These are phyloP conservation scores for Pocota personata DNA, from an alignment of 2,888 invertebrate genomes.

Conservation along the genomic window DNA sequence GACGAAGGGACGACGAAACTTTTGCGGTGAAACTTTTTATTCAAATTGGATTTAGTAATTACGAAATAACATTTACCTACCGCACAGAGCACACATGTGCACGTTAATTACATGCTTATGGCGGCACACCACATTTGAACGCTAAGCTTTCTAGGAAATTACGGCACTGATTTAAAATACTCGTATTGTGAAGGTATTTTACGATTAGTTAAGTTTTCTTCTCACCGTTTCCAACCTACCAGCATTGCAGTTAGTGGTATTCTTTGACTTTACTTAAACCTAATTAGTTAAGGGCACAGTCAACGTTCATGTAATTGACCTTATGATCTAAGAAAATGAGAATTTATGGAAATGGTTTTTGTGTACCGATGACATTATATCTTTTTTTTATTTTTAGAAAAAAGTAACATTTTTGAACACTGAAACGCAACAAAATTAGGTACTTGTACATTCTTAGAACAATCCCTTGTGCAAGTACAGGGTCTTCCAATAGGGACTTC, in stretches of 20 bases:
- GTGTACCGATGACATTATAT: not conserved
- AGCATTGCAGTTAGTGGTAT: not conserved
- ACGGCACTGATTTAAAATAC: not conserved
- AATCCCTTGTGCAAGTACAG: too few species aligned
- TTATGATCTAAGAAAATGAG: not conserved
- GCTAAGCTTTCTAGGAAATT: not conserved
- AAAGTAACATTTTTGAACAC: too few species aligned
- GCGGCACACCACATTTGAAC: slow-evolving; percentile 16
- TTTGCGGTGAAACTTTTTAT: slow-evolving; percentile 9
- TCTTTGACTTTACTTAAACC: not conserved
- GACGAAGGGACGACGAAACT: not conserved
- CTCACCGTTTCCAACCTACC: not conserved
- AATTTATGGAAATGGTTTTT: not conserved
- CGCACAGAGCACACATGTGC: not conserved
- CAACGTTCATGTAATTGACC: not conserved
- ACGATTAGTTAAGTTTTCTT: slow-evolving; percentile 24
- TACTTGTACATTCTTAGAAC: too few species aligned
- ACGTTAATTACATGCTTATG: slow-evolving; percentile 26
- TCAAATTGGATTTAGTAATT: slow-evolving; percentile 50
- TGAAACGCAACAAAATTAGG: too few species aligned
- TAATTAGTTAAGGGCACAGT: slow-evolving; percentile 28
- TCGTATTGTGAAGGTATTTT: not conserved
- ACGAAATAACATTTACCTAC: slow-evolving; percentile 43
- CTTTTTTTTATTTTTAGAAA: not conserved
- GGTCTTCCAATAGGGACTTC: too few species aligned